Evolutionary conservation across 2,888 invertebrate genomes (phyloP), one percentile per base, ranked within the genome.

Genomic region (Thymelicus acteon): DNA sequence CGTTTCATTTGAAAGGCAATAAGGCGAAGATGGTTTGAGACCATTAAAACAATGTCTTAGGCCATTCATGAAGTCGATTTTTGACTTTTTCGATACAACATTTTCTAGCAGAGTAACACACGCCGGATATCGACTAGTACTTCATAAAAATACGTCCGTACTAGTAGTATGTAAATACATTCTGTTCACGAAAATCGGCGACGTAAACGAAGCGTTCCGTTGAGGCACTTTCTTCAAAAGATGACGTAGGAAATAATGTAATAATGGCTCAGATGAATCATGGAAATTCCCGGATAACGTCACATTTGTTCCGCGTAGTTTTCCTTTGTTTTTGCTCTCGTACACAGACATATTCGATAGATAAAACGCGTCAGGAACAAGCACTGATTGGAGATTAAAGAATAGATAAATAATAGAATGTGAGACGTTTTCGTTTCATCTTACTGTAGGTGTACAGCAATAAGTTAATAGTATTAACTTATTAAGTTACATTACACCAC

Each of bases 211-310:
- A 24, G 63, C 40, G 64, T 64, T 48, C 58, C 57, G n/a, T 37
- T 6, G 49, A 64, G 48, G 39, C 52, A 70, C 8, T 70, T 60
- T 65, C 60, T 60, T 70, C 52, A 65, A 40, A 65, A 64, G 48
- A 64, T 65, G 52, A 58, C 70, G 64, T 12, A 60, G 70, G 64
- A 70, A 70, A 70, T 60, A 64, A 70, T 60, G 64, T 65, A 70
- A 65, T 70, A 70, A 70, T 60, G 60, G 44, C 15, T 60, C 52
- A 70, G 70, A 70, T 70, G 70, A 70, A 70, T 70, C 70, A 70
- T 65, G 64, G 49, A 65, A 71, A 65, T 60, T 71, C 37, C 57
- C 60, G 60, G 70, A 71, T 65, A 60, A 58, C 65, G 64, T 65
- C 64, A 65, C 60, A 52, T 71, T 71, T 70, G 69, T 69, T 70